Percentiles rank a stretch among this genome's conserved stretches.
Conservation (phyloP, 2,797 vertebrate species). For the Neopelma chrysocephalum region DNA sequence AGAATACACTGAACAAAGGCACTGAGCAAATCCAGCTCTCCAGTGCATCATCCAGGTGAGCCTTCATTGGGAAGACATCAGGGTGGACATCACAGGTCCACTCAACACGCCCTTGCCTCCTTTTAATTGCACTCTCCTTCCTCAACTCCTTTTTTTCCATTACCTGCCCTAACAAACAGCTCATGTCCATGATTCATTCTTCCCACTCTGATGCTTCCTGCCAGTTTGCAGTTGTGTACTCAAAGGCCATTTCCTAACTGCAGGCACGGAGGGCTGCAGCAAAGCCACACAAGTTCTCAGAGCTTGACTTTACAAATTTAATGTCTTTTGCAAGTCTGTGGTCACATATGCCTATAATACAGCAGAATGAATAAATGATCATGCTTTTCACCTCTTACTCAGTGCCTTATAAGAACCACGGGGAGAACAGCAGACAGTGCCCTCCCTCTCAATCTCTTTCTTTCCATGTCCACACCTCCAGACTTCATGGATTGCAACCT, state of each 20-base stretch:
- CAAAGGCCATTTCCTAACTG: background rate
- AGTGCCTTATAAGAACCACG: background rate
- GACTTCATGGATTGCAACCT: background rate
- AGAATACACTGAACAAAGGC: background rate
- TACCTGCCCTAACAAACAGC: background rate
- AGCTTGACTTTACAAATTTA: background rate
- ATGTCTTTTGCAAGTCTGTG: background rate
- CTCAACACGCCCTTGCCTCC: background rate
- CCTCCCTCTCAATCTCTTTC: background rate
- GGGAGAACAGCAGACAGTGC: background rate
- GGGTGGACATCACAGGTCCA: rapidly evolving
- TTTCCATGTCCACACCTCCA: too few relatives aligned
- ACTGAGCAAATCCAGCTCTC: background rate
- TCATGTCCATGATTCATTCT: background rate
- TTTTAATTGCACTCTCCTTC: background rate
- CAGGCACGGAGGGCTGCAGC: background rate
- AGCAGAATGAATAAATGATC: background rate
- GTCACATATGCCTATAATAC: background rate
- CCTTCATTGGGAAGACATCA: rapidly evolving
- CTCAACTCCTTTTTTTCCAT: background rate
- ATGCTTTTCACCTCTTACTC: background rate
- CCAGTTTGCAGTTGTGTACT: background rate
- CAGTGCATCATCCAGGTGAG: rapidly evolving
- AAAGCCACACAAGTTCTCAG: background rate
- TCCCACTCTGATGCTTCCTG: background rate